Conservation (phyloP, 2,113 vertebrate genomes). For the Otocyon megalotis region DNA sequence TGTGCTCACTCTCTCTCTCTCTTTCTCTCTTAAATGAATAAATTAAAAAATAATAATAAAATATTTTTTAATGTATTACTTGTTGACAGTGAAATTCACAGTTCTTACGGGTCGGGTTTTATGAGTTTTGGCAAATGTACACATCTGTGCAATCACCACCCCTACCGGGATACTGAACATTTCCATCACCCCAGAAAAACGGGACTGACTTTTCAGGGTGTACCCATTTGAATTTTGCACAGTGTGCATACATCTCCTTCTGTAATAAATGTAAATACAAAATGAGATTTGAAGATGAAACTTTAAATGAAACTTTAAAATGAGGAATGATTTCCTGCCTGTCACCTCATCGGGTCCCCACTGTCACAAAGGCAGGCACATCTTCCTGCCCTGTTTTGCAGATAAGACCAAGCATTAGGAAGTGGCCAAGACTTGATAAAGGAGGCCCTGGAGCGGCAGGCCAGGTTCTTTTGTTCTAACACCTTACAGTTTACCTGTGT, state of each 20-base stretch:
- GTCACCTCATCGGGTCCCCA: not conserved
- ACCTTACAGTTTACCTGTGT: too few relatives aligned
- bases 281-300: not conserved
- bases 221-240: not conserved
- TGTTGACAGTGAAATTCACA: not conserved
- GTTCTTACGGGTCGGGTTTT: not conserved
- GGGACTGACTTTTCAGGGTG: not conserved
- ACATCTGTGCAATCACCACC: not conserved
- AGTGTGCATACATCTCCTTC: not conserved
- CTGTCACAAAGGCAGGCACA: not conserved
- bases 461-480: not conserved
- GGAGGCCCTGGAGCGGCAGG: not conserved
- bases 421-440: not conserved
- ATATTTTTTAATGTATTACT: not conserved
- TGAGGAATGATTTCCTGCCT: not conserved
- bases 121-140: not conserved
- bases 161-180: not conserved
- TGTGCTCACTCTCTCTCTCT: too few relatives aligned
- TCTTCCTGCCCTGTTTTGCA: not conserved
- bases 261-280: not conserved
- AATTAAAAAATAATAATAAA: not conserved
- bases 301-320: not conserved
- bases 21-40: too few relatives aligned
- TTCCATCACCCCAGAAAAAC: not conserved
- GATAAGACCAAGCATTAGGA: not conserved